These are phyloP conservation scores for Gymnocheta viridis DNA, from an alignment of 2,888 invertebrate genomes.

Conservation along the genomic window DNA sequence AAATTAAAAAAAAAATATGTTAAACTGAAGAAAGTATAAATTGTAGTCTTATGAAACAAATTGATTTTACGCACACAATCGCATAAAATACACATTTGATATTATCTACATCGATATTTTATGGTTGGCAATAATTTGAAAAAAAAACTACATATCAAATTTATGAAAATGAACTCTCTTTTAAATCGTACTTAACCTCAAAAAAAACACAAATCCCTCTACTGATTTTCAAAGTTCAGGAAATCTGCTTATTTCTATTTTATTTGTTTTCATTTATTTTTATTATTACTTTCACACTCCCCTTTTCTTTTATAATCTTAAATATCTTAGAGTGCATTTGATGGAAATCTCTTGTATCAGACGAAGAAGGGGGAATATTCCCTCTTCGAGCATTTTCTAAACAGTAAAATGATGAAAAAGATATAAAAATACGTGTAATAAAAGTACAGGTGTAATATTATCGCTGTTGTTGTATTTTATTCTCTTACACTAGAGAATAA, in stretches of 20 bases:
- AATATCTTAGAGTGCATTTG: background rate
- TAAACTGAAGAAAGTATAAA: background rate
- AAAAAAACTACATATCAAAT: no score
- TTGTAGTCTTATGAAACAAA: background rate
- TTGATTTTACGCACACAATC: background rate
- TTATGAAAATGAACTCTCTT: no score
- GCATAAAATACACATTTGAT: background rate
- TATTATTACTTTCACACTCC: background rate
- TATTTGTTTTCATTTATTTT: background rate
- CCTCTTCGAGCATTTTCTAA: background rate
- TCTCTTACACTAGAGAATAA: background rate
- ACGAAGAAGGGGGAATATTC: background rate
- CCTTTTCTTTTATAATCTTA: background rate
- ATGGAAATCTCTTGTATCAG: conserved; percentile 5
- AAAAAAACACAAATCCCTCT: no score
- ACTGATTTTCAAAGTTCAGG: no score
- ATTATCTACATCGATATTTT: no score
- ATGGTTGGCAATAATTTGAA: background rate
- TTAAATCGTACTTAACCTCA: no score
- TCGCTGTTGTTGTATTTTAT: background rate
- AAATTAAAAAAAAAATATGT: background rate
- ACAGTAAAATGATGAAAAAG: background rate
- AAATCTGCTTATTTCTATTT: no score
- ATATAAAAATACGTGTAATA: background rate
- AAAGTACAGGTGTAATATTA: background rate